Evolutionary conservation across 2,888 invertebrate species (phyloP).

Genomic region (Xanthostigma xanthostigma): DNA sequence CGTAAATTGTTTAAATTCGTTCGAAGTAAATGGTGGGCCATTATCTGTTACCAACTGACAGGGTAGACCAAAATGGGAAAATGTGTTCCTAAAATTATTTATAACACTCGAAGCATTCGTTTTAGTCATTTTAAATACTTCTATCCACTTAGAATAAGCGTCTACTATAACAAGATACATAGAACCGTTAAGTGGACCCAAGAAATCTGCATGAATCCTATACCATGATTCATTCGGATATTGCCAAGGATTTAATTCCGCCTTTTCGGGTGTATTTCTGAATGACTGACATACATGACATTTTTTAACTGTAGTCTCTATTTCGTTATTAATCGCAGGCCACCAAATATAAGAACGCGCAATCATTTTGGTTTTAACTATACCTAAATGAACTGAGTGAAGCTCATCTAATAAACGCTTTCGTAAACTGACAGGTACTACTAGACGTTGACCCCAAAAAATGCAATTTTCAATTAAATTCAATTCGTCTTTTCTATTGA

Average conservation of each 20-base stretch:
- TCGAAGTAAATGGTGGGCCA: conserved; percentile 14
- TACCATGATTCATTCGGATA: conserved; percentile 18
- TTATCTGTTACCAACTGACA: conserved; percentile 9
- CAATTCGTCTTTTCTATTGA: too few relatives aligned
- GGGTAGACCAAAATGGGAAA: conserved; percentile 7
- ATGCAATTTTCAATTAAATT: background rate
- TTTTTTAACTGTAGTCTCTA: conserved; percentile 11
- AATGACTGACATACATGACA: conserved; percentile 13
- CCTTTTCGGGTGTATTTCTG: conserved; percentile 15
- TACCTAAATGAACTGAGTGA: conserved; percentile 14
- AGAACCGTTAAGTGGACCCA: conserved; percentile 20
- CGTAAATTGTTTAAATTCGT: conserved; percentile 14
- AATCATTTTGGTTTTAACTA: conserved; percentile 13
- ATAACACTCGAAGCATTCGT: conserved; percentile 9
- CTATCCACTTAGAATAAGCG: conserved; percentile 25
- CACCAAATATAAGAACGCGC: conserved; percentile 15
- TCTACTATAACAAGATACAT: conserved; percentile 22
- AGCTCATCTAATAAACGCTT: conserved; percentile 11
- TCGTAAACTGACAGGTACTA: conserved; percentile 9
- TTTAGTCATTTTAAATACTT: conserved; percentile 17
- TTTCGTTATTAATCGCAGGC: conserved; percentile 13
- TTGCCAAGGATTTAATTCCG: conserved; percentile 11
- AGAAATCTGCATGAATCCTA: conserved; percentile 25
- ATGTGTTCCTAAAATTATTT: conserved; percentile 12
- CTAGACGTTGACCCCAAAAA: conserved; percentile 10